phyloP scores from a whole-genome alignment of 2,888 invertebrate species.

The Rhagonycha lutea region DNA sequence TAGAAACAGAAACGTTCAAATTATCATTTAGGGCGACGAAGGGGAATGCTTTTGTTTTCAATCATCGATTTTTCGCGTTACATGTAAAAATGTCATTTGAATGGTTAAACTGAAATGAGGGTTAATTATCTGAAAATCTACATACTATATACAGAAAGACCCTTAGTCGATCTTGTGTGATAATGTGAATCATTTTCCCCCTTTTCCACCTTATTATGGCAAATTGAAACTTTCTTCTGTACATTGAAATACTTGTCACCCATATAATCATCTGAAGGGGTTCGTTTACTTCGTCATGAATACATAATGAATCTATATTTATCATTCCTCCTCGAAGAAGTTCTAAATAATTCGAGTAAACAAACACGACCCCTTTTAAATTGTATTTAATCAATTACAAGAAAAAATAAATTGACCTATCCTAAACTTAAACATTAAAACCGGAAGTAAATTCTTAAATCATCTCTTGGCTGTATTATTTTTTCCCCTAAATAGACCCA shows the following conservation, averaged over 20 bases:
- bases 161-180: not conserved
- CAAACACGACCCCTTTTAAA: not conserved
- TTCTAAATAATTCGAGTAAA: not conserved
- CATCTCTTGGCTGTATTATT: constrained; percentile 1
- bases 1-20: not conserved
- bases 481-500: constrained; percentile 8
- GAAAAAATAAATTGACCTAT: not conserved
- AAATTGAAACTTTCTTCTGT: not conserved
- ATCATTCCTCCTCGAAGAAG: not conserved
- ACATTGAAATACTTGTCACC: not conserved
- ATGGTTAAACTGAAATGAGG: not conserved
- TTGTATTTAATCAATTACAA: not conserved
- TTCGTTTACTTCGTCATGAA: not conserved
- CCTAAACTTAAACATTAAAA: not conserved
- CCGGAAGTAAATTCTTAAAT: not conserved
- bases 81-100: not conserved
- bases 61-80: not conserved
- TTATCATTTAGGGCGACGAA: not conserved
- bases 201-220: not conserved
- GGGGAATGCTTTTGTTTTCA: not conserved
- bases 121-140: not conserved
- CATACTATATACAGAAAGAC: not conserved
- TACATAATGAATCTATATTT: not conserved
- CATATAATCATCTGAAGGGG: not conserved
- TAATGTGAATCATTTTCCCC: not conserved